Base-by-base conservation (phyloP, 2,888 invertebrate species). In the Drosophila anceps region DNA sequence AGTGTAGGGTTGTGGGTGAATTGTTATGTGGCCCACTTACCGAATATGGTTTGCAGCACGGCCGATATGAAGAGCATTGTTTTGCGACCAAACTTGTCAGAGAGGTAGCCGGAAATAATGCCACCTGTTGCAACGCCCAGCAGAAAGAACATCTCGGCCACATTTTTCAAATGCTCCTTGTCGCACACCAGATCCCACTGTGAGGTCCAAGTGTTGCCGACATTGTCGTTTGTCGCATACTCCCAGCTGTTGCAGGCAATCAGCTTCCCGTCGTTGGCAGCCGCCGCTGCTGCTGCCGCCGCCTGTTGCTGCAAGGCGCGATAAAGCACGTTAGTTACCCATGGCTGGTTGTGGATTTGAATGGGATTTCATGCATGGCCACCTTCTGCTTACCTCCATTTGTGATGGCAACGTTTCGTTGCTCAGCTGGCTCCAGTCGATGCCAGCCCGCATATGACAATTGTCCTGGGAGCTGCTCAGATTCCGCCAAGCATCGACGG, bases 161-260 rank as follows among this genome's bases (percentile, higher is more conserved):
- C 93, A 90, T 95, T 96, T 70, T 95, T 95, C 63, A 96, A 93
- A 83, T 95, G 94, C 69, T 95, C 95, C 88, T 94, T 94, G 79
- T 96, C 96, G 91, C 97, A 97, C 18, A 97, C 95, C 80, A 97
- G 93, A 84, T 95, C 93, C 95, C 96, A 97, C 94, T 97, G 96
- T 0, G 96, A 95, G 68, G 96, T 95, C 80, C 96, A 95, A 1
- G 96, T 96, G 76, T 94, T 94, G 9, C 96, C 96, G 65, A 93
- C 84, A 77, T 91, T 92, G 75, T 93, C 93, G 59, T 92, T 79
- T 13, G 92, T 92, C 82, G 95, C 95, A 85, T 94, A 96, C 73
- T 95, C 95, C 95, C 95, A 96, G 44, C 93, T 93, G 10, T 92
- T 92, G 87, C 96, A 96, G 60, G 94, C 93, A 67, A 93, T 91